These are phyloP conservation scores for Ctenicera cuprea DNA, from an alignment of 2,888 invertebrate species.

Conservation along the genomic window DNA sequence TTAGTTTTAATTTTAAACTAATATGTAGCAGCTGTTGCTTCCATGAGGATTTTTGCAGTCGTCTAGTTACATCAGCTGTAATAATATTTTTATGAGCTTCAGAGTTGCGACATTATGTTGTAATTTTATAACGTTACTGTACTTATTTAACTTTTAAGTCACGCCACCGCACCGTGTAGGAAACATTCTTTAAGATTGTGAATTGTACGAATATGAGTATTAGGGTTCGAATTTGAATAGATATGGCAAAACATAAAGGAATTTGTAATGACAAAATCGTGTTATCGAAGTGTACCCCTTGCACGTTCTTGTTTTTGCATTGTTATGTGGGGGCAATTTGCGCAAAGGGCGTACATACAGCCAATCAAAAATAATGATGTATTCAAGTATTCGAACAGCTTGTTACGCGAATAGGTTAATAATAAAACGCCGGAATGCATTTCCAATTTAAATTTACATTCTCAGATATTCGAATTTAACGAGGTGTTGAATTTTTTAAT, in stretches of 20 bases:
- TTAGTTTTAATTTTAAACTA: no score
- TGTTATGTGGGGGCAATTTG: slow-evolving; percentile 56
- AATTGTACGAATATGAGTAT: neutral
- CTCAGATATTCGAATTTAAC: slow-evolving; percentile 56
- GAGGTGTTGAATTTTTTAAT: slow-evolving; percentile 58
- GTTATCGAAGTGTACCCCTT: slow-evolving; percentile 17
- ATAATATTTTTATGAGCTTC: no score
- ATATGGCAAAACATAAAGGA: slow-evolving; percentile 29
- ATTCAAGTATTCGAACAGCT: slow-evolving; percentile 56
- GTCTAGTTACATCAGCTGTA: no score
- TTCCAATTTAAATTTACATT: slow-evolving; percentile 56
- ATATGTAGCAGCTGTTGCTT: no score
- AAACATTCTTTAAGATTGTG: slow-evolving; percentile 4
- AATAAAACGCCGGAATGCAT: slow-evolving; percentile 54
- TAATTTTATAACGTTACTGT: no score
- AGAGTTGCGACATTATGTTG: no score
- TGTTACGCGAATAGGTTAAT: slow-evolving; percentile 56
- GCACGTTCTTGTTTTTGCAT: slow-evolving; percentile 50
- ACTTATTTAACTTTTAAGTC: no score
- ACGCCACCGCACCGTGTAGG: neutral
- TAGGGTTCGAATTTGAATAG: slow-evolving; percentile 18
- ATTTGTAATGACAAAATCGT: slow-evolving; percentile 8
- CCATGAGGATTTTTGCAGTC: no score
- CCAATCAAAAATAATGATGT: slow-evolving; percentile 59
- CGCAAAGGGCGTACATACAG: slow-evolving; percentile 48